Conservation (phyloP, 2,888 invertebrate species). For the Acrobasis suavella region DNA sequence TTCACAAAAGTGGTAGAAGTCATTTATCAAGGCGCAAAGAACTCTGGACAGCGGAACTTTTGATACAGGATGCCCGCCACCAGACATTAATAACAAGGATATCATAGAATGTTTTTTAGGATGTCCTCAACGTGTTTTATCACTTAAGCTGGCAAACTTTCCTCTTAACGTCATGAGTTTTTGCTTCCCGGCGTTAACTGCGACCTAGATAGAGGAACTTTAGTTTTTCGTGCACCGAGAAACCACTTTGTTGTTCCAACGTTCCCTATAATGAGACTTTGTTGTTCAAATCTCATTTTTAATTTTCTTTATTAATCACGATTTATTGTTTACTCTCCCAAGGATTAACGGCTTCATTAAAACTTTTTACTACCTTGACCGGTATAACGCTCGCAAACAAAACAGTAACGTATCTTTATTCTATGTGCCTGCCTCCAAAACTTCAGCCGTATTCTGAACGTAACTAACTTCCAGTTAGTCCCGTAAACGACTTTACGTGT, state of each 20-base stretch:
- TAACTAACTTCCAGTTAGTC: conserved; percentile 72
- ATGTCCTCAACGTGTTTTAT: conserved; percentile 72
- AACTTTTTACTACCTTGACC: conserved; percentile 22
- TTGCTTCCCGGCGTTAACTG: conserved; percentile 46
- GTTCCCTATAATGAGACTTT: conserved; percentile 34
- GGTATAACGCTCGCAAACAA: conserved; percentile 46
- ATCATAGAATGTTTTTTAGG: conserved; percentile 71
- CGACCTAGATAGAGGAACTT: conserved; percentile 48
- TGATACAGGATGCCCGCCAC: conserved; percentile 74
- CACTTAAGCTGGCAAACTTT: conserved; percentile 70
- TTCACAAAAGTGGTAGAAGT: conserved; percentile 74
- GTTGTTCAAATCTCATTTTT: conserved; percentile 25
- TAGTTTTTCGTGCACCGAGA: conserved; percentile 38
- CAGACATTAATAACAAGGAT: conserved; percentile 80
- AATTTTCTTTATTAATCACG: conserved; percentile 16
- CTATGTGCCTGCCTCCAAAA: conserved; percentile 52
- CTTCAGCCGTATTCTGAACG: conserved; percentile 60
- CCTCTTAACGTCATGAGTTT: conserved; percentile 56
- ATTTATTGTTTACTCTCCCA: conserved; percentile 6
- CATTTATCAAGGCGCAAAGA: conserved; percentile 81
- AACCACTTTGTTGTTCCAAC: conserved; percentile 35
- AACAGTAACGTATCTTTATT: conserved; percentile 53
- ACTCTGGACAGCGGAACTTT: conserved; percentile 78
- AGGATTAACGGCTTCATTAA: conserved; percentile 16
- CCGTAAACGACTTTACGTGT: conserved; percentile 79